phyloP scores from a whole-genome alignment of 2,113 vertebrate genomes.

The Hemichromis elongatus region DNA sequence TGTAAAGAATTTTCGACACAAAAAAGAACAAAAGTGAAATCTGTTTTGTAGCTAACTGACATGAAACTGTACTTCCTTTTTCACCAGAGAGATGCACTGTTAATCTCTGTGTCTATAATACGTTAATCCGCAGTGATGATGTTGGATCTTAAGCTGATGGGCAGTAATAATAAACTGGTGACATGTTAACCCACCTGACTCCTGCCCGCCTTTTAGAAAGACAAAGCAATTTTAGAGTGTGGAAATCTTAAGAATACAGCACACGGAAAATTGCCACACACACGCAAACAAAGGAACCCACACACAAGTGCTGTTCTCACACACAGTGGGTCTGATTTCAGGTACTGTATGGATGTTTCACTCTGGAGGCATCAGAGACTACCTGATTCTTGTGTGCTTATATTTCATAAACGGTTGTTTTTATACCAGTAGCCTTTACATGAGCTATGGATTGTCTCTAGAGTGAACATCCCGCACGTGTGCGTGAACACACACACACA shows the following conservation, averaged over 20 bases:
- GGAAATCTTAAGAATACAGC: constrained; percentile 44
- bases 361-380: neutral
- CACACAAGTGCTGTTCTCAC: neutral
- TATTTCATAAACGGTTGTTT: constrained; percentile 8
- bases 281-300: neutral
- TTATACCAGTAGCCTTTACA: constrained; percentile 1
- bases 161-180: constrained; percentile 59
- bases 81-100: neutral
- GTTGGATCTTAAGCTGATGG: constrained; percentile 38
- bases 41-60: constrained; percentile 21
- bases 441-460: neutral
- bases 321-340: neutral
- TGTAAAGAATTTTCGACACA: neutral
- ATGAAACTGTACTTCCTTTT: constrained; percentile 19
- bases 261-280: constrained; percentile 39
- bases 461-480: neutral
- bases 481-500: neutral
- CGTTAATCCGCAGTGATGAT: constrained; percentile 53
- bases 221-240: constrained; percentile 23
- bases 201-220: constrained; percentile 10
- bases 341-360: constrained; percentile 1
- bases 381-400: neutral
- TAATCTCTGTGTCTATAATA: constrained; percentile 50
- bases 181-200: constrained; percentile 61
- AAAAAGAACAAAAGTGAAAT: constrained; percentile 8